Evolutionary conservation across 2,113 vertebrate genomes (phyloP).

Genomic region (Parus major): DNA sequence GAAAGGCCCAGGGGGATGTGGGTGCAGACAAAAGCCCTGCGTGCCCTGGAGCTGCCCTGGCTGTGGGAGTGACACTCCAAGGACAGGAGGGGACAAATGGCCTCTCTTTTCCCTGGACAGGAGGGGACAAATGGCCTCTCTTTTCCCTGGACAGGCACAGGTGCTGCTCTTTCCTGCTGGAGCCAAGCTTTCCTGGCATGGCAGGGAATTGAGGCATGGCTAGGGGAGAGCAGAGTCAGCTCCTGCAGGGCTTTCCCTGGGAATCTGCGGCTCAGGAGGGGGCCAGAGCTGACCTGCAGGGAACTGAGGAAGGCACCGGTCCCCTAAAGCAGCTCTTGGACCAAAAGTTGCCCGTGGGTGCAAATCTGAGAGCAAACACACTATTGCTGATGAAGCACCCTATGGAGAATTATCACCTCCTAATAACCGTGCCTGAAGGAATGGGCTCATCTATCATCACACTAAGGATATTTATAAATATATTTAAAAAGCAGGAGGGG

Average conservation of each 20-base stretch:
- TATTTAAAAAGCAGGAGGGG: background rate
- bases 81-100: background rate
- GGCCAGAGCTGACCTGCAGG: background rate
- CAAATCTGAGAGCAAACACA: background rate
- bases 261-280: background rate
- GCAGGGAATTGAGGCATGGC: background rate
- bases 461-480: background rate
- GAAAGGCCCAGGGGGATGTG: background rate
- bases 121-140: background rate
- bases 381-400: background rate
- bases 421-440: background rate
- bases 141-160: background rate
- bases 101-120: background rate
- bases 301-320: background rate
- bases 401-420: background rate
- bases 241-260: background rate
- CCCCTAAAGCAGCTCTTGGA: background rate
- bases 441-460: background rate
- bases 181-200: background rate
- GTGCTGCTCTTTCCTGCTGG: background rate
- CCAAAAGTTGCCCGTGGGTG: background rate
- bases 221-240: background rate
- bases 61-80: background rate
- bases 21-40: background rate
- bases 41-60: background rate